A percentile compares a stretch with the other conserved stretches of the same genome.
phyloP scores from a whole-genome alignment of 2,113 vertebrate genomes.

The Pyxicephalus adspersus region DNA sequence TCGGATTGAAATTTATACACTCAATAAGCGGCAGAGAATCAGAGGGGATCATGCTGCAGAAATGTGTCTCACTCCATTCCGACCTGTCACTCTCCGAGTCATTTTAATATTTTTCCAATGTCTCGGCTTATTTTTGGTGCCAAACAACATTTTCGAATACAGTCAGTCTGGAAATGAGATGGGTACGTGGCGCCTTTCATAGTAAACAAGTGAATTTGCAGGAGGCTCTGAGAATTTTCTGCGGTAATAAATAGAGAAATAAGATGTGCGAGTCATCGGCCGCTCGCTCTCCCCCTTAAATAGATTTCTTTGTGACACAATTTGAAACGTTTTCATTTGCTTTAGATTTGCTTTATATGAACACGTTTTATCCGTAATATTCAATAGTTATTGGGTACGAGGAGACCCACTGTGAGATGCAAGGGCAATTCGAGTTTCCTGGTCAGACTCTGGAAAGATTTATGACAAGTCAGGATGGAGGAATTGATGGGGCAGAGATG shows the following conservation, averaged over 20 bases:
- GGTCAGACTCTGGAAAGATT: background rate
- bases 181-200: constrained; percentile 60
- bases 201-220: constrained; percentile 61
- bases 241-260: constrained; percentile 56
- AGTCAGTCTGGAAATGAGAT: constrained; percentile 69
- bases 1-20: constrained; percentile 8
- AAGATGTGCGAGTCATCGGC: constrained; percentile 57
- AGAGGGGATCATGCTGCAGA: constrained; percentile 74
- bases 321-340: constrained; percentile 62
- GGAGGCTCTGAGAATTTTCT: constrained; percentile 64
- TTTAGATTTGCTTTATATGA: background rate
- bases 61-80: constrained; percentile 80
- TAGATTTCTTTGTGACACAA: constrained; percentile 58
- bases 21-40: constrained; percentile 4
- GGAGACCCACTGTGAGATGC: background rate
- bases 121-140: constrained; percentile 77
- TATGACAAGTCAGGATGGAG: background rate
- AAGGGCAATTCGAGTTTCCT: background rate
- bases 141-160: constrained; percentile 79
- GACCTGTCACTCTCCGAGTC: constrained; percentile 79
- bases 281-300: constrained; percentile 63
- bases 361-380: constrained; percentile 6
- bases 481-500: no score
- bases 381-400: background rate
- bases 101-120: constrained; percentile 81